A percentile compares a stretch with the other conserved stretches of the same genome.
phyloP scores from a whole-genome alignment of 2,888 invertebrate genomes.

The Punctoribates punctum region DNA sequence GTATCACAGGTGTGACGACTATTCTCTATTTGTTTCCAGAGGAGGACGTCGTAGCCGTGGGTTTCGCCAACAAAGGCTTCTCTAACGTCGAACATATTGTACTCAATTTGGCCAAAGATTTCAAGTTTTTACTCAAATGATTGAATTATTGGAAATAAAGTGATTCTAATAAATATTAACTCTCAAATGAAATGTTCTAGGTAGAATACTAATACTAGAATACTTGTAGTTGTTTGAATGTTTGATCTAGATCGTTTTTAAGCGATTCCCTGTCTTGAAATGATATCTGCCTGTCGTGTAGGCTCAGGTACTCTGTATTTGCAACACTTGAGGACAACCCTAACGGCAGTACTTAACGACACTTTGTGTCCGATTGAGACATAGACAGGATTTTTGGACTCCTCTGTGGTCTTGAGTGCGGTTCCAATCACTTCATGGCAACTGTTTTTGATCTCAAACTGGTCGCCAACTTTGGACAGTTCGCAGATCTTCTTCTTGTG shows the following conservation, averaged over 20 bases:
- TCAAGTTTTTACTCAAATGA: too few relatives aligned
- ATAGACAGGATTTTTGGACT: slow-evolving; percentile 51
- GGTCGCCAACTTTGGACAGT: slow-evolving; percentile 46
- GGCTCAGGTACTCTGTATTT: slow-evolving; percentile 52
- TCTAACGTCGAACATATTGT: too few relatives aligned
- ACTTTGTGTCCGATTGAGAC: slow-evolving; percentile 54
- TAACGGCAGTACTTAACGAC: slow-evolving; percentile 51
- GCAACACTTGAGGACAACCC: slow-evolving; percentile 49
- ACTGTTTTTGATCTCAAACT: slow-evolving; percentile 42
- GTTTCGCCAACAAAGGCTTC: too few relatives aligned
- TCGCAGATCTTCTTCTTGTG: slow-evolving; percentile 39
- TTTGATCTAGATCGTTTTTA: not conserved
- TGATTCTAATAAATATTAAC: too few relatives aligned
- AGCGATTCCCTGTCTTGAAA: slow-evolving; percentile 45
- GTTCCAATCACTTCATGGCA: slow-evolving; percentile 47
- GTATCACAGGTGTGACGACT: too few relatives aligned
- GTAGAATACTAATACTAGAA: too few relatives aligned
- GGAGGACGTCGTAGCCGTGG: too few relatives aligned
- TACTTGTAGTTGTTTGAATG: too few relatives aligned
- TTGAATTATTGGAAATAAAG: too few relatives aligned
- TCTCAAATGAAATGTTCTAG: too few relatives aligned
- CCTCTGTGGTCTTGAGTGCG: slow-evolving; percentile 48
- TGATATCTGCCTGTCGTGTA: slow-evolving; percentile 50
- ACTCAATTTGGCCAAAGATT: too few relatives aligned
- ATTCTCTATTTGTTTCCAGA: too few relatives aligned